Conservation (phyloP, 2,113 vertebrate genomes). For the Onychostoma macrolepis region DNA sequence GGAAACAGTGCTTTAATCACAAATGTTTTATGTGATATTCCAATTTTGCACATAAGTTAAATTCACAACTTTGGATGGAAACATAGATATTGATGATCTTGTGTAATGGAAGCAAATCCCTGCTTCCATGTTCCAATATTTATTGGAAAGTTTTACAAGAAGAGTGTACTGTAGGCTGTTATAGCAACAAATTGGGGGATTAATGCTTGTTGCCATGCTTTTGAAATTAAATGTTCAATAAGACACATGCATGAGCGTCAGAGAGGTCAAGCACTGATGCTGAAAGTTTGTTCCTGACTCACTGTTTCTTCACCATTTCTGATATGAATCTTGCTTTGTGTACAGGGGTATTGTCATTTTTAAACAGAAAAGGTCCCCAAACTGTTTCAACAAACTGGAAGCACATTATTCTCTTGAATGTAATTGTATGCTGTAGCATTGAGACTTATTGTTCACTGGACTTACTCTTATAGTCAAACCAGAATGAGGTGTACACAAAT, state of each 20-base stretch:
- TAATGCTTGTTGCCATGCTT: neutral
- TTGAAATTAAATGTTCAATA: neutral
- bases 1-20: too few relatives aligned
- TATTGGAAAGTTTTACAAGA: neutral
- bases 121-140: neutral
- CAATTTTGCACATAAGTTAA: too few relatives aligned
- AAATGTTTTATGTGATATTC: too few relatives aligned
- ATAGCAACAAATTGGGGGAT: neutral
- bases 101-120: neutral
- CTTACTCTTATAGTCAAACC: neutral
- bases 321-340: neutral
- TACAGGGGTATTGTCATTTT: neutral
- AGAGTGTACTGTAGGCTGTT: neutral
- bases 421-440: neutral
- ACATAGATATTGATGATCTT: neutral
- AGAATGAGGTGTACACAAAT: neutral
- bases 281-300: neutral
- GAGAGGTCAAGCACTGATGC: neutral
- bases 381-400: neutral
- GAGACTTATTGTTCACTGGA: neutral
- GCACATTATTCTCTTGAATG: neutral
- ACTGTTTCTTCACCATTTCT: neutral
- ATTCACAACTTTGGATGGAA: too few relatives aligned
- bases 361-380: neutral
- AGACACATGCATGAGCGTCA: neutral